Evolutionary conservation across 1,140 invertebrate genomes (phyloP), one percentile per base, ranked within the genome.

Genomic region (Trialeurodes vaporariorum): DNA sequence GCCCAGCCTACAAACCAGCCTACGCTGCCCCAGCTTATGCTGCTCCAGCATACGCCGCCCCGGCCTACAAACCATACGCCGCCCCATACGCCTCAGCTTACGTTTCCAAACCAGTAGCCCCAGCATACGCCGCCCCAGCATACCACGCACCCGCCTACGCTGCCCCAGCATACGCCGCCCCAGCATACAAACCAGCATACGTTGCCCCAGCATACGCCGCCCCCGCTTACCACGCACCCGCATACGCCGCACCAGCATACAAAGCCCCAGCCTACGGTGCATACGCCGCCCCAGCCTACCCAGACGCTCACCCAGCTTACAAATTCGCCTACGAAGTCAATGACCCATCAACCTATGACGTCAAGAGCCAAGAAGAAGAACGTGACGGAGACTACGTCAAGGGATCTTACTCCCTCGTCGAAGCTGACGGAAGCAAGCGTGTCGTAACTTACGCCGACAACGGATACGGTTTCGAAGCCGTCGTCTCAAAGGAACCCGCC

Each of bases 401-500:
- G 26, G 76, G 76, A 67, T 60, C 62, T 2, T 74, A 74, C 67
- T 70, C 66, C 59, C 76, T 82, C 1, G 78, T 81, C 0, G 81
- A 82, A 69, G 78, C 84, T 2, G 81, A 85, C 2, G 83, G 85
- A 22, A 81, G 81, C 5, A 84, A 83, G 72, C 77, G 82, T 27
- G 83, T 82, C 27, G 79, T 81, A 13, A 73, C 79, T 61, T 80
- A 80, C 74, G 73, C 73, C 68, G 78, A 79, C 17, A 79, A 80
- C 68, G 74, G 68, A 75, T 77, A 73, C 60, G 74, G 74, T 25
- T 75, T 75, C 73, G 70, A 72, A 66, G 71, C 71, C 25, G 67
- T 72, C 34, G 71, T 72, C 23, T 49, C 34, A 5, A 49, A 49
- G 34, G 34, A 49, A 17, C 34, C 34, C 34, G 34, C 34, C 34